Percentiles rank a stretch among this genome's conserved stretches.
Conservation (phyloP, 2,797 vertebrate species). For the Megalops cyprinoides region DNA sequence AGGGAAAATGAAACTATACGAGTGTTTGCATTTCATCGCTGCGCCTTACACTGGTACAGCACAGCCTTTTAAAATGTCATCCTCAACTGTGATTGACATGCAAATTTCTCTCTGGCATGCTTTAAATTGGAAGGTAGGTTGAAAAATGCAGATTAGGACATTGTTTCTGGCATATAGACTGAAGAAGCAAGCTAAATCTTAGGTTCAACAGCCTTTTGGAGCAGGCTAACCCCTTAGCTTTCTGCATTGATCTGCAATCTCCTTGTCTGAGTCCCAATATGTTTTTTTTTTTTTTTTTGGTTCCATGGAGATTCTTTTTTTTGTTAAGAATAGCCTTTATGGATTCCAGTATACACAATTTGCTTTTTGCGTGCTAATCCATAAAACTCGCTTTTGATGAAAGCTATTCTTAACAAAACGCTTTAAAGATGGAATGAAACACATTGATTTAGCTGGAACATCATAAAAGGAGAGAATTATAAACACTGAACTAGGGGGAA, state of each 20-base stretch:
- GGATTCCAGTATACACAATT: not conserved
- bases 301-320: not conserved
- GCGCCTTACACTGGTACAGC: conserved; percentile 67
- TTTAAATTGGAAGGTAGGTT: conserved; percentile 65
- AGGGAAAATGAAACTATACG: conserved; percentile 57
- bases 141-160: conserved; percentile 70
- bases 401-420: conserved; percentile 13
- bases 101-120: conserved; percentile 67
- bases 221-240: conserved; percentile 55
- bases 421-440: conserved; percentile 18
- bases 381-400: conserved; percentile 5
- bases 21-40: conserved; percentile 72
- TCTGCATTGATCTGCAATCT: too few species aligned
- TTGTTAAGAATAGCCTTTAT: not conserved
- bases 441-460: conserved; percentile 25
- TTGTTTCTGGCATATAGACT: conserved; percentile 69
- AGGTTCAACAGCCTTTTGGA: conserved; percentile 58
- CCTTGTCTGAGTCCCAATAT: too few species aligned
- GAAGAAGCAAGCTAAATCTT: conserved; percentile 52
- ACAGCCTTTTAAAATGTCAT: conserved; percentile 75
- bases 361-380: conserved; percentile 23
- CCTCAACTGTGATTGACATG: conserved; percentile 72
- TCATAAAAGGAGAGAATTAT: conserved; percentile 26
- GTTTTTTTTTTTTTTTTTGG: too few species aligned
- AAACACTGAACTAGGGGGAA: conserved; percentile 13